These are phyloP conservation scores for Oryzaephilus surinamensis DNA, from an alignment of 1,140 invertebrate species.

Conservation along the genomic window DNA sequence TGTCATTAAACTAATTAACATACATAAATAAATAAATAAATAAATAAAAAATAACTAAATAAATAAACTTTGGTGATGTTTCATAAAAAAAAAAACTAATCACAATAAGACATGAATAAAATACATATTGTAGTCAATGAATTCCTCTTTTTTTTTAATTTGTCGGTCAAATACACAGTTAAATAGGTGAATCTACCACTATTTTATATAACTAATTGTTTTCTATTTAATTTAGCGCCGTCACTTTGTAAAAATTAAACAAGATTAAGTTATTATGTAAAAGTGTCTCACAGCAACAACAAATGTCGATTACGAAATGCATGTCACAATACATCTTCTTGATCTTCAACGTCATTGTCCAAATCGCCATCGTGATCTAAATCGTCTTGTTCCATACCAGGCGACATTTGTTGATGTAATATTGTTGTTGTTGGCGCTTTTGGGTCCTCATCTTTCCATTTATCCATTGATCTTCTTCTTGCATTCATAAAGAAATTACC, in stretches of 20 bases:
- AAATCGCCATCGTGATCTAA: slow-evolving; percentile 36
- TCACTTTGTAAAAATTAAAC: slow-evolving; percentile 16
- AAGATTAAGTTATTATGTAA: not conserved
- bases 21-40: slow-evolving; percentile 4
- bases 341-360: slow-evolving; percentile 35
- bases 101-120: not conserved
- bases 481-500: slow-evolving; percentile 99
- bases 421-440: slow-evolving; percentile 33
- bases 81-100: no score
- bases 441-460: slow-evolving; percentile 90
- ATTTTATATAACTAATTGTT: no score
- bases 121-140: not conserved
- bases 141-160: slow-evolving; percentile 3
- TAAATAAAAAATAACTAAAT: slow-evolving; percentile 5
- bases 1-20: not conserved
- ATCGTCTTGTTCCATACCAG: slow-evolving; percentile 39
- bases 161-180: slow-evolving; percentile 26
- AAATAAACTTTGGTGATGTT: slow-evolving; percentile 7
- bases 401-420: slow-evolving; percentile 35
- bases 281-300: slow-evolving; percentile 36
- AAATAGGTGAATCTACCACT: slow-evolving; percentile 27
- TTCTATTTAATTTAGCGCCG: slow-evolving; percentile 21
- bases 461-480: slow-evolving; percentile 92
- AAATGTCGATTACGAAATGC: slow-evolving; percentile 35
- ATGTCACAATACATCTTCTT: slow-evolving; percentile 44